Evolutionary conservation across 2,888 invertebrate species (phyloP).

Genomic region (Phortica okadai): DNA sequence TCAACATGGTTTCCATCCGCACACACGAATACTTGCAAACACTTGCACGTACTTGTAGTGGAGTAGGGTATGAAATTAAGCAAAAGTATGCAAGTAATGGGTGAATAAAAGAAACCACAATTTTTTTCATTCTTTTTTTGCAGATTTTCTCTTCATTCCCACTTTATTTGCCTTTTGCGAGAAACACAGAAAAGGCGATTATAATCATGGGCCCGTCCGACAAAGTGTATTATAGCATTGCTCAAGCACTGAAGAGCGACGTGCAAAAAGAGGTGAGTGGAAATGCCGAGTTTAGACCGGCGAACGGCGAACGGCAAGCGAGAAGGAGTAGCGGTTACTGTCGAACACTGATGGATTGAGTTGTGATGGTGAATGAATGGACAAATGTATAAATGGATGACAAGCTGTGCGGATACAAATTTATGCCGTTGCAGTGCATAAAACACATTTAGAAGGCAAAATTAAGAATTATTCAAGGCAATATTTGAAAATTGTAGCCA

Average conservation of each 20-base stretch:
- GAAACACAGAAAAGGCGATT: neutral
- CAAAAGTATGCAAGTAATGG: slow-evolving; percentile 2
- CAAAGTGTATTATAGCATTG: neutral
- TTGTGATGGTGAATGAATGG: neutral
- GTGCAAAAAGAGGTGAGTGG: neutral
- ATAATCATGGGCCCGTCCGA: neutral
- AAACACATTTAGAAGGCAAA: neutral
- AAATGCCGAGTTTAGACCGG: neutral
- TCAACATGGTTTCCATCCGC: neutral
- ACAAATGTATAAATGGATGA: neutral
- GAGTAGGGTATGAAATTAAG: neutral
- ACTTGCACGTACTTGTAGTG: neutral
- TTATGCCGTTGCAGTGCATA: neutral
- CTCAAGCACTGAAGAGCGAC: neutral
- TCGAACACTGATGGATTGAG: no score
- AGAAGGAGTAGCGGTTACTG: no score
- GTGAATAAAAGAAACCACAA: neutral
- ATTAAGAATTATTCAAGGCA: neutral
- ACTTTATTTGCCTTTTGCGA: slow-evolving; percentile 1
- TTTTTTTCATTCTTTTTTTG: neutral
- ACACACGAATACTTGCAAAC: neutral
- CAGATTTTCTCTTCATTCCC: neutral
- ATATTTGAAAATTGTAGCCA: neutral
- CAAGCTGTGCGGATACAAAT: neutral
- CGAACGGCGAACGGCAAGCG: no score